phyloP scores from a whole-genome alignment of 2,888 invertebrate genomes.

The Andricus quercusramuli region DNA sequence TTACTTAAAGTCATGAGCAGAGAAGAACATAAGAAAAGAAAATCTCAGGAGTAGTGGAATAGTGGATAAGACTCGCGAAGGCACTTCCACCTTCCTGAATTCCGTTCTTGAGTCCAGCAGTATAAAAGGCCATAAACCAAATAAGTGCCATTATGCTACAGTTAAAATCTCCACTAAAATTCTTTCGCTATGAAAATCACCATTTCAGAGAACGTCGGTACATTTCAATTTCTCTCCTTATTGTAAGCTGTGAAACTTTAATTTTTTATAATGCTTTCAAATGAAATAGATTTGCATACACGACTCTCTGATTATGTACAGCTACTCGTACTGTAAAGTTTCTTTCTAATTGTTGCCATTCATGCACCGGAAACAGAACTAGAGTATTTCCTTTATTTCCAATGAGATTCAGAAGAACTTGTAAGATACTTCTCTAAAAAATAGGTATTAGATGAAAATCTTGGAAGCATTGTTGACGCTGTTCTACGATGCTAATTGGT shows the following conservation, averaged over 20 bases:
- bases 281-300: constrained; percentile 3
- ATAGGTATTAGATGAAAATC: too few species aligned
- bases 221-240: constrained; percentile 27
- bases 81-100: neutral
- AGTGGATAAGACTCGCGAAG: neutral
- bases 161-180: neutral
- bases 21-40: neutral
- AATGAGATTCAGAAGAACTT: neutral
- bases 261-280: constrained; percentile 12
- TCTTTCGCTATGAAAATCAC: constrained; percentile 4
- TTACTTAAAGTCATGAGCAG: neutral
- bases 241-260: constrained; percentile 11
- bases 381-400: neutral
- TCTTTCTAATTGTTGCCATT: neutral
- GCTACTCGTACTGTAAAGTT: constrained; percentile 12
- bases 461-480: too few species aligned
- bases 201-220: neutral
- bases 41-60: neutral
- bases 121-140: constrained; percentile 18
- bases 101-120: neutral
- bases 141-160: constrained; percentile 22
- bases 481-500: too few species aligned
- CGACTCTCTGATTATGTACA: constrained; percentile 34
- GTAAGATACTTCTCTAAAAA: too few species aligned
- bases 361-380: neutral